These are phyloP conservation scores for Athripsodes cinereus DNA, from an alignment of 2,888 invertebrate species.

Conservation along the genomic window DNA sequence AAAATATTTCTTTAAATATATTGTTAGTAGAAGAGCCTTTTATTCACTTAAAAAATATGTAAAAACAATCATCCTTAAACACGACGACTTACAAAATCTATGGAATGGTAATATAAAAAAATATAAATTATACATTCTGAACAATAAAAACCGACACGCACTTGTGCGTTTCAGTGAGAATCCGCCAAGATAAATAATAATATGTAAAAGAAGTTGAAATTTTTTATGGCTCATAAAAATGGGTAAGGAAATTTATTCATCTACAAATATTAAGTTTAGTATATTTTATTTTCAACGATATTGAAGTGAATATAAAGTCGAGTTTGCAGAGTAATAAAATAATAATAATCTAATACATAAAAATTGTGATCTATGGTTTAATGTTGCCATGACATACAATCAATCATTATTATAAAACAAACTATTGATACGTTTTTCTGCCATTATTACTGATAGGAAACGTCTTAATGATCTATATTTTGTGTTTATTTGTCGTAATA, in stretches of 20 bases:
- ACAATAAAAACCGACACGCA: conserved; percentile 1
- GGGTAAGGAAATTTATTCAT: not conserved
- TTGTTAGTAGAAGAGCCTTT: too few species aligned
- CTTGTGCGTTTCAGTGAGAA: not conserved
- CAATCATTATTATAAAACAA: too few species aligned
- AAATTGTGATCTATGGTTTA: not conserved
- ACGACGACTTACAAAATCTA: not conserved
- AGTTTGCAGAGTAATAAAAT: not conserved
- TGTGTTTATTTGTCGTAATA: too few species aligned
- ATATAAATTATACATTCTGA: not conserved
- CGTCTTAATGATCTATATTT: too few species aligned
- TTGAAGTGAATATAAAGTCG: not conserved
- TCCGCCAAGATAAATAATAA: not conserved
- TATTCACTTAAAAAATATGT: too few species aligned
- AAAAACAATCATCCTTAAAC: too few species aligned
- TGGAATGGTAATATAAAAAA: not conserved
- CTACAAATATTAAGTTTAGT: not conserved
- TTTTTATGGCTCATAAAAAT: conserved; percentile 2
- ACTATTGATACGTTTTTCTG: too few species aligned
- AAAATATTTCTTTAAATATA: too few species aligned
- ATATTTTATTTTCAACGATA: not conserved
- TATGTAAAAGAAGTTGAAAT: not conserved
- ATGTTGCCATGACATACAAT: not conserved
- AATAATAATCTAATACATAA: not conserved
- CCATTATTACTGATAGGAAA: too few species aligned